Base-by-base conservation (phyloP, 64 coral and sea anemone species). In the Pocillopora damicornis region DNA sequence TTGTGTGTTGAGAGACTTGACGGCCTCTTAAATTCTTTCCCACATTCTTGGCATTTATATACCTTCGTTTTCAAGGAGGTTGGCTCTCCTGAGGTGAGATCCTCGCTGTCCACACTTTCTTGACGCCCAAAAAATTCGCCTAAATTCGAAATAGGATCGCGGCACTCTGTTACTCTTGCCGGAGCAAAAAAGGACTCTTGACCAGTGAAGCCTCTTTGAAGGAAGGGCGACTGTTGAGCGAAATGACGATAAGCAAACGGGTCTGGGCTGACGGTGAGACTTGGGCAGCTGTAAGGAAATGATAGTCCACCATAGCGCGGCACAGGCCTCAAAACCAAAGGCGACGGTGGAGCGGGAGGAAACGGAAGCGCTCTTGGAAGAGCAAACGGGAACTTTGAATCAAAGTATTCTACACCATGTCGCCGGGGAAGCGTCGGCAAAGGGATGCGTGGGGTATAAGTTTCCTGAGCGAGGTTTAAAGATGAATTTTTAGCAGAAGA, bases 1-100 rank as follows among this genome's bases (percentile, higher is more conserved):
- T 93, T 97, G 56, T 97, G 94, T 9, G 94, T 97, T 1, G 89
- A 92, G 45, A 97, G 87, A 26, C 94, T 97, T 69, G 94, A 97
- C 42, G 94, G 94, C 51, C 94, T 92, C 36, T 91, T 91, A 74
- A 97, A 97, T 35, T 97, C 94, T 35, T 97, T 97, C 0, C 91
- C 94, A 37, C 94, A 97, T 63, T 97, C 94, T 51, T 90, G 88
- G 62, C 94, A 97, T 18, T 87, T 81, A 78, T 90, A 97, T 2
- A 97, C 73, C 75, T 88, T 97, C 0, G 82, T 65, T 71, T 87
- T 97, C 23, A 73, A 26, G 20, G 37, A 18, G 37, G 6, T 57
- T 22, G 80, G 14, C 11, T 66, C 81, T 63, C 57, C 68, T 15
- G 81, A 38, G 18, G 37, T 73, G 42, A 73, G 57, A 13, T 85